Evolutionary conservation across 2,797 vertebrate species (phyloP).

Genomic region (Trichosurus vulpecula): DNA sequence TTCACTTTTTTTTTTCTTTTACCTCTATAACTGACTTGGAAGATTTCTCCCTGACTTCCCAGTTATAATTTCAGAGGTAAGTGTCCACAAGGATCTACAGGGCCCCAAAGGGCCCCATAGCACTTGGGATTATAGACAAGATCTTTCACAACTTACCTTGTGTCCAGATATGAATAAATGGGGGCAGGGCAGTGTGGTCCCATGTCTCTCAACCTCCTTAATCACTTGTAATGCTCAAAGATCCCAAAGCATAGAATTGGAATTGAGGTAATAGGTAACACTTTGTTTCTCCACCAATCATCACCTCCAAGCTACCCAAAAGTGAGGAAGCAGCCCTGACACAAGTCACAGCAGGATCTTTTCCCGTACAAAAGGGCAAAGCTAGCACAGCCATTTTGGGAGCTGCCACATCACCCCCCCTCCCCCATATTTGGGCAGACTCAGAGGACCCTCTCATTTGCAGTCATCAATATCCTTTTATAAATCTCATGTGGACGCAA

Average conservation of each 20-base stretch:
- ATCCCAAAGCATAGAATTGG: neutral
- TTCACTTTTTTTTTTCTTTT: neutral
- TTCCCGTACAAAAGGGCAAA: neutral
- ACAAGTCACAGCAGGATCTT: neutral
- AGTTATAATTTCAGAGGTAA: neutral
- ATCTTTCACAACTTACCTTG: neutral
- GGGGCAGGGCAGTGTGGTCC: neutral
- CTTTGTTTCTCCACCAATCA: neutral
- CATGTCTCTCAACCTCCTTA: neutral
- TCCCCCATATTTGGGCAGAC: neutral
- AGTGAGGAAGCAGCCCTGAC: neutral
- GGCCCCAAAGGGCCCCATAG: neutral
- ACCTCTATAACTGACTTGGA: neutral
- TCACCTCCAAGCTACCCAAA: neutral
- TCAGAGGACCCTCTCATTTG: neutral
- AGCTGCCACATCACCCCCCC: neutral
- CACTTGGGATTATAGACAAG: neutral
- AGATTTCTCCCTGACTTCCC: neutral
- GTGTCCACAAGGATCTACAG: neutral
- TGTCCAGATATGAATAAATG: neutral
- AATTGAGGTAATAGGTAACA: neutral
- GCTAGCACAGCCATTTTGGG: neutral
- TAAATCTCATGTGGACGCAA: neutral
- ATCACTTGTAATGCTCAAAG: neutral
- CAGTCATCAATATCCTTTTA: neutral